Percentiles rank a stretch among this genome's conserved stretches.
Conservation (phyloP, 2,888 invertebrate species). For the Caenorhabditis drosophilae region DNA sequence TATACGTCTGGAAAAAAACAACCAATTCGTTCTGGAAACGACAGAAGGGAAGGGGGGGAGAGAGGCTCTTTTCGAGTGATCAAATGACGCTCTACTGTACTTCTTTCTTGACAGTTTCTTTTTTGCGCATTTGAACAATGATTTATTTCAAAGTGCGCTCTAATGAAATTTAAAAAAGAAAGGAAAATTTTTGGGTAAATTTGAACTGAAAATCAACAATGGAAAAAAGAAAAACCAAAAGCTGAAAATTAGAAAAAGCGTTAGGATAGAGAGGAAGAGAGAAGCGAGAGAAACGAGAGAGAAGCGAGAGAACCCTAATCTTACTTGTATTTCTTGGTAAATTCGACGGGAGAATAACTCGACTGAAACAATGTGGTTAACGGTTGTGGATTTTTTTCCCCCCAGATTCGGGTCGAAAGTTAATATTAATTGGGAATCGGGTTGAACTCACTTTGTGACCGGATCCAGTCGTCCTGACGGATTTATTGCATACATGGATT, state of each 20-base stretch:
- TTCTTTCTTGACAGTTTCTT: no score
- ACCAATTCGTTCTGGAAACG: no score
- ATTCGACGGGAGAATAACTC: constrained; percentile 46
- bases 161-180: constrained; percentile 7
- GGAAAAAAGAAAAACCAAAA: neutral
- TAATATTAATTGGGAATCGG: no score
- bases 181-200: neutral
- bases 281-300: constrained; percentile 7
- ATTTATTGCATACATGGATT: constrained; percentile 68
- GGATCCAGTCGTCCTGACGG: constrained; percentile 61
- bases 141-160: no score
- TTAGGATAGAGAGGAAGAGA: neutral
- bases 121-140: no score
- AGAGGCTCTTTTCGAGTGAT: no score
- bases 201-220: constrained; percentile 1
- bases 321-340: constrained; percentile 42
- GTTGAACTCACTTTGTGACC: constrained; percentile 61
- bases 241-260: constrained; percentile 12
- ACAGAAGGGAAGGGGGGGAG: no score
- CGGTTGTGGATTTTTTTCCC: neutral
- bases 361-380: constrained; percentile 31
- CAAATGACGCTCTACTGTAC: no score
- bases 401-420: no score
- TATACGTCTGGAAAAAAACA: constrained; percentile 51
- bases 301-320: constrained; percentile 6